These are phyloP conservation scores for Iguana delicatissima DNA, from an alignment of 2,797 vertebrate genomes.

Conservation along the genomic window DNA sequence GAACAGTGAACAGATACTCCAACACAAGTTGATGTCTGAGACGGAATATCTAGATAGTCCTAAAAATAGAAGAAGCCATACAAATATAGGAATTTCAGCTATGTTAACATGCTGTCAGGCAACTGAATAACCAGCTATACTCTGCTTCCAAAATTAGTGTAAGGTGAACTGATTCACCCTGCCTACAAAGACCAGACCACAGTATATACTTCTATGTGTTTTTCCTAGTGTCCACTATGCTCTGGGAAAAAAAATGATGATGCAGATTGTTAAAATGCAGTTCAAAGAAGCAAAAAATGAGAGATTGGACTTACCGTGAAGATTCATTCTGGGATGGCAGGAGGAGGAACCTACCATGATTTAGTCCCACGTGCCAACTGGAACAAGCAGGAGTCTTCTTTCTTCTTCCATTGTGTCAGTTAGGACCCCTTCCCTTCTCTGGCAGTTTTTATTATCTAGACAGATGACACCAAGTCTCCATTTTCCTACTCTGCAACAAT, in stretches of 20 bases:
- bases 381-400: no score
- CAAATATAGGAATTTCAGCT: neutral
- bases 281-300: neutral
- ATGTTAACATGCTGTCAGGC: neutral
- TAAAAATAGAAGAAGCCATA: neutral
- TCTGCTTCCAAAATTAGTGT: neutral
- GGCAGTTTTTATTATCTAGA: no score
- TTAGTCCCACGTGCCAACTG: no score
- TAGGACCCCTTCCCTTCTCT: no score
- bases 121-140: neutral
- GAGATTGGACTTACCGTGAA: no score
- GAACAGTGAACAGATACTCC: neutral
- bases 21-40: neutral
- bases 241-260: neutral
- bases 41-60: neutral
- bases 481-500: no score
- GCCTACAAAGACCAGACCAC: no score
- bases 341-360: no score
- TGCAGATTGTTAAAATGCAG: neutral
- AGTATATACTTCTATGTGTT: neutral
- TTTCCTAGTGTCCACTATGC: neutral
- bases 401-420: no score
- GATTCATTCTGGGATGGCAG: no score
- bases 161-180: neutral
- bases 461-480: no score